Evolutionary conservation across 2,113 vertebrate species (phyloP), one percentile per base, ranked within the genome.

Genomic region (Perca fluviatilis): DNA sequence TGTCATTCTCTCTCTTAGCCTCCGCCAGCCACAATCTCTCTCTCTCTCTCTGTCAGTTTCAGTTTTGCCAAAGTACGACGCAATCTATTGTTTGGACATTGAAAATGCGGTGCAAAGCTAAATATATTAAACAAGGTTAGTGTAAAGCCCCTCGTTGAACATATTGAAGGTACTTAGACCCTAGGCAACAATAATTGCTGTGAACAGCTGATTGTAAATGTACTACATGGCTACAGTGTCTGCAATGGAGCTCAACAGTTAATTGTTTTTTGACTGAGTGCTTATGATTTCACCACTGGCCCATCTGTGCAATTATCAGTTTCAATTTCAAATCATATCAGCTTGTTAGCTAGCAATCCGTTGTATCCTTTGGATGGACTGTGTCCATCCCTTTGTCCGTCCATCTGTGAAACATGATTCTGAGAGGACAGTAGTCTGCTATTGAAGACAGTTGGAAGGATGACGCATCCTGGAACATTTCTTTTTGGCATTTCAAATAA

Each of bases 231-330:
- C 40, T 19, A 19, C 40, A 70, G 51, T 36, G 50, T 57, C 60
- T 72, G 75, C 27, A 36, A 16, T 19, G 50, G 6, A 76, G 57
- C 30, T 23, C 30, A 58, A 7, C 65, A 4, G 54, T 50, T 56
- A 58, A 82, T 85, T 86, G 40, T 67, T 74, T 81, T 74, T 61
- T 27, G 30, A 80, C 49, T 21, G 15, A 54, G 47, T 54, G 57
- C 21, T 67, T 70, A 13, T 71, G 19, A 85, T 80, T 61, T 76
- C 40, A 75, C 49, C 14, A 51, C 61, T 19, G 43, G 36, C 16
- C 72, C 72, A 86, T 82, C 77, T 86, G 83, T 83, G 58, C 72
- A 82, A 80, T 74, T 64, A 74, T 56, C 43, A 27, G 21, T 57
- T 49, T 68, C 21, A 43, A n/a, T 76, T 81, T 62, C 16, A 43